A percentile compares a stretch with the other conserved stretches of the same genome.
phyloP scores from a whole-genome alignment of 2,888 invertebrate species.

The Arge pagana region DNA sequence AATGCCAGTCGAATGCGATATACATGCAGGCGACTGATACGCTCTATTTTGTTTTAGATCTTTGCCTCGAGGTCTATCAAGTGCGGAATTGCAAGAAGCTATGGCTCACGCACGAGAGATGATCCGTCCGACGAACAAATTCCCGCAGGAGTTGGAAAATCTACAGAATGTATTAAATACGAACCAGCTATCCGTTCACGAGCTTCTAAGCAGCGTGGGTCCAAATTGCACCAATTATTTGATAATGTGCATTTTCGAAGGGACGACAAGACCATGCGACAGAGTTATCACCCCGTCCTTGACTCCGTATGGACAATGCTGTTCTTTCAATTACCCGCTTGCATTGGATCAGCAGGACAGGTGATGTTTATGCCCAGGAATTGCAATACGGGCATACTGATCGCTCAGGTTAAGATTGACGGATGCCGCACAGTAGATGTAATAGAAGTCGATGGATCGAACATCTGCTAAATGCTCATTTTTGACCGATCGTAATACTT shows the following conservation, averaged over 20 bases:
- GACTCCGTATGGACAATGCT: conserved; percentile 39
- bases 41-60: conserved; percentile 29
- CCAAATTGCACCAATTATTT: conserved; percentile 40
- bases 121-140: conserved; percentile 34
- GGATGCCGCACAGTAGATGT: too few species aligned
- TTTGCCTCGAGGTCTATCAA: conserved; percentile 30
- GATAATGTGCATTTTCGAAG: conserved; percentile 39
- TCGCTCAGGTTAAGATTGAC: too few species aligned
- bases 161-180: conserved; percentile 33
- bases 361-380: too few species aligned
- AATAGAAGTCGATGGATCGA: too few species aligned
- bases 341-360: too few species aligned
- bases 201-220: conserved; percentile 35
- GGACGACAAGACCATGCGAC: conserved; percentile 33
- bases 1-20: too few species aligned
- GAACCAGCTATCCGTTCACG: conserved; percentile 32
- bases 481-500: too few species aligned
- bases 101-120: conserved; percentile 34
- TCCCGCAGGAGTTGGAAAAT: conserved; percentile 27
- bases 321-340: conserved; percentile 38
- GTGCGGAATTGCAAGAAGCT: conserved; percentile 30
- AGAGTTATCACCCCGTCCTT: conserved; percentile 30
- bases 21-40: too few species aligned
- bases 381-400: too few species aligned
- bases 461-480: too few species aligned